Percentiles rank a stretch among this genome's conserved stretches.
Evolutionary conservation across 2,888 invertebrate genomes (phyloP).

Genomic region (Eudemis profundana): DNA sequence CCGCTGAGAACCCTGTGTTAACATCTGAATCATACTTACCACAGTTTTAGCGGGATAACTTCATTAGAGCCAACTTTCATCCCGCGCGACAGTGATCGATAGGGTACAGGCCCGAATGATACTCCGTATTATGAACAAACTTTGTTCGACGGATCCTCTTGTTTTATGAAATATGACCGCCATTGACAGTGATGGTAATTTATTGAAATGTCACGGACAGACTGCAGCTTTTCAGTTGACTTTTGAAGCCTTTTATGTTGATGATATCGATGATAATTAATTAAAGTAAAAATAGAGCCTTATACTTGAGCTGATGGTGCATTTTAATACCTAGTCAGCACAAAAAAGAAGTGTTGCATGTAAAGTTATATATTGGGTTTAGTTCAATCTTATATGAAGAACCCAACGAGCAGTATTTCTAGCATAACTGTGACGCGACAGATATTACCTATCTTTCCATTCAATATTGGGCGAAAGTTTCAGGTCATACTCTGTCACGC

Average conservation of each 20-base stretch:
- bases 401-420: too few species aligned
- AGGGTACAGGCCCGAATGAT: slow-evolving; percentile 45
- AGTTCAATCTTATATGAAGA: too few species aligned
- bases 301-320: not conserved
- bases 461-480: too few species aligned
- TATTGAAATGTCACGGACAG: slow-evolving; percentile 73
- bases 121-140: slow-evolving; percentile 55
- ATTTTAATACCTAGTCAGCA: too few species aligned
- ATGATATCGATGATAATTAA: slow-evolving; percentile 28
- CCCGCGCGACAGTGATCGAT: slow-evolving; percentile 61
- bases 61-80: slow-evolving; percentile 59
- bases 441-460: too few species aligned
- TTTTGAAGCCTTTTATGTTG: slow-evolving; percentile 36
- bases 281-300: slow-evolving; percentile 20
- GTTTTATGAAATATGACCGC: slow-evolving; percentile 79
- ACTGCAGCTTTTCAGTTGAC: slow-evolving; percentile 51
- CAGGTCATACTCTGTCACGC: too few species aligned
- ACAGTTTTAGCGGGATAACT: slow-evolving; percentile 55
- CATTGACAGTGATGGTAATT: slow-evolving; percentile 76
- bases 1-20: slow-evolving; percentile 12
- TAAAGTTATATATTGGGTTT: too few species aligned
- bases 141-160: slow-evolving; percentile 64
- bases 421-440: too few species aligned
- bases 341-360: too few species aligned
- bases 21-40: slow-evolving; percentile 14